Evolutionary conservation across 2,888 invertebrate genomes (phyloP).

Genomic region (Perithous albicinctus): DNA sequence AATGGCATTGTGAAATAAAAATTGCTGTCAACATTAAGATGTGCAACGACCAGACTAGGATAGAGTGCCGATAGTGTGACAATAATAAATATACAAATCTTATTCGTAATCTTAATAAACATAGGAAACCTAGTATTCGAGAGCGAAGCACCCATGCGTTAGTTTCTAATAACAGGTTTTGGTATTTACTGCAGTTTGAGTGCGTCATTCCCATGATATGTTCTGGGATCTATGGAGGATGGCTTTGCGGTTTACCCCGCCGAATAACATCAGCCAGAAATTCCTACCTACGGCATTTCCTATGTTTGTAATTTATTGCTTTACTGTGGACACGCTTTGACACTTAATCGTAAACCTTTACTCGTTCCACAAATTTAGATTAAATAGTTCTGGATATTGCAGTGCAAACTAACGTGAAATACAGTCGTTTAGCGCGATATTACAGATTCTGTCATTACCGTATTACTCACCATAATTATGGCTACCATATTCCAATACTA

Average conservation of each 20-base stretch:
- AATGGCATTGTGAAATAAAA: no score
- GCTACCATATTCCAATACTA: background rate
- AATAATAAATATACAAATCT: no score
- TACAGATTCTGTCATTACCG: background rate
- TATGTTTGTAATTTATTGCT: background rate
- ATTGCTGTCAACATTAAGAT: no score
- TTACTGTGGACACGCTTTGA: background rate
- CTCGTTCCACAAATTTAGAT: background rate
- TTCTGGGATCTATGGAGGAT: background rate
- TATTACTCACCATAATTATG: background rate
- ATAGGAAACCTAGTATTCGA: no score
- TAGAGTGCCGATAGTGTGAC: no score
- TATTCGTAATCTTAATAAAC: no score
- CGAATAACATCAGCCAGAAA: background rate
- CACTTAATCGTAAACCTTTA: background rate
- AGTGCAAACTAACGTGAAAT: background rate
- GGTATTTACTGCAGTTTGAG: background rate
- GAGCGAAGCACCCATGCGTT: no score
- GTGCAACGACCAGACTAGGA: no score
- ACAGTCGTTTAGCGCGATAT: background rate
- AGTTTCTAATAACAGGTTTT: no score
- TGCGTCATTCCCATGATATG: background rate
- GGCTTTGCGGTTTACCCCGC: background rate
- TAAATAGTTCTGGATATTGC: background rate
- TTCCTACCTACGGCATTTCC: background rate